phyloP scores from a whole-genome alignment of 2,113 vertebrate species.

The Hystrix cristata region DNA sequence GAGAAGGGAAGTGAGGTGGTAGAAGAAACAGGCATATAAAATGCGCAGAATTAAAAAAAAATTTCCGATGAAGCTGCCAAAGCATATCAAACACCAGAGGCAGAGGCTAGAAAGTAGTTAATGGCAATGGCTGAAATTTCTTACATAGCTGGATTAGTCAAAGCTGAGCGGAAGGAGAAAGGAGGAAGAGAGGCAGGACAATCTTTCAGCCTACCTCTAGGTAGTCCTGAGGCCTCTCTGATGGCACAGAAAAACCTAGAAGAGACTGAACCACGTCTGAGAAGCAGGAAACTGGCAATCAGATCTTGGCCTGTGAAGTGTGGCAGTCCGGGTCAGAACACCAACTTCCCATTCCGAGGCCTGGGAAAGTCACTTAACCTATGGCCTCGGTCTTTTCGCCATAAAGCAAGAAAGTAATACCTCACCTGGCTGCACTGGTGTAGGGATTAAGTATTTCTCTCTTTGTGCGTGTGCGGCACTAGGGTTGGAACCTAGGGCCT shows the following conservation, averaged over 20 bases:
- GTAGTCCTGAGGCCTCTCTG: background rate
- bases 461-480: background rate
- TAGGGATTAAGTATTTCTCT: background rate
- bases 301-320: background rate
- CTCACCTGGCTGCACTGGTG: background rate
- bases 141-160: no score
- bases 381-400: background rate
- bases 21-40: background rate
- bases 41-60: background rate
- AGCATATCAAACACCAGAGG: background rate
- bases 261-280: background rate
- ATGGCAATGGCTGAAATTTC: background rate
- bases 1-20: no score
- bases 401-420: background rate
- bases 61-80: background rate
- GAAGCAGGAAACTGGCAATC: background rate
- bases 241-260: background rate
- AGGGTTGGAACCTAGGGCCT: background rate
- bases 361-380: background rate
- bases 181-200: background rate
- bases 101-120: background rate
- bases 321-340: background rate
- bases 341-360: background rate
- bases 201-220: background rate
- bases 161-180: background rate